Evolutionary conservation across 2,113 vertebrate species (phyloP).

Genomic region (Ctenomys sociabilis): DNA sequence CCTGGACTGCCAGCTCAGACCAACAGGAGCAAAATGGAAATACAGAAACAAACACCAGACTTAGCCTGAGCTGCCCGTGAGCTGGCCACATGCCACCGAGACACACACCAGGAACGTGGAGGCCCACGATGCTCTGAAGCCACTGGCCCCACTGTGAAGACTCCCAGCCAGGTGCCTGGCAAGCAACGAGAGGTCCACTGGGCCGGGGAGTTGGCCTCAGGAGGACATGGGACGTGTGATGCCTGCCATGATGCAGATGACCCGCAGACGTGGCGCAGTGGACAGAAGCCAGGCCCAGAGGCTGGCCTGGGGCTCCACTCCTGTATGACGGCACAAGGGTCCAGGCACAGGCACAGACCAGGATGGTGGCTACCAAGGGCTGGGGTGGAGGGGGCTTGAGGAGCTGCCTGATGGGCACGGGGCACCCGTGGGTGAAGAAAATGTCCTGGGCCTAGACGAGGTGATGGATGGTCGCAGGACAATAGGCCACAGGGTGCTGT

Average conservation of each 20-base stretch:
- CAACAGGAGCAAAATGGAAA: not conserved
- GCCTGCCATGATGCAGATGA: too few species aligned
- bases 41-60: too few species aligned
- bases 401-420: not conserved
- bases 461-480: not conserved
- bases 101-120: too few species aligned
- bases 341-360: not conserved
- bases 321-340: not conserved
- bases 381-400: not conserved
- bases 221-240: not conserved
- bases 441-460: not conserved
- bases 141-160: not conserved
- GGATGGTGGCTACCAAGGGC: not conserved
- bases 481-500: not conserved
- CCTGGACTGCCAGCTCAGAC: not conserved
- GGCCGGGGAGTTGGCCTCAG: not conserved
- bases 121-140: too few species aligned
- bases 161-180: too few species aligned
- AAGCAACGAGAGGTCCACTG: fast-evolving
- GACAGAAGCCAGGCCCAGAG: too few species aligned
- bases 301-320: not conserved
- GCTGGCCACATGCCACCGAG: too few species aligned
- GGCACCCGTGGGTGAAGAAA: not conserved
- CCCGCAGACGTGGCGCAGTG: too few species aligned
- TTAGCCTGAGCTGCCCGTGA: too few species aligned